Conservation (phyloP, 2,888 invertebrate species). For the Apamea anceps region DNA sequence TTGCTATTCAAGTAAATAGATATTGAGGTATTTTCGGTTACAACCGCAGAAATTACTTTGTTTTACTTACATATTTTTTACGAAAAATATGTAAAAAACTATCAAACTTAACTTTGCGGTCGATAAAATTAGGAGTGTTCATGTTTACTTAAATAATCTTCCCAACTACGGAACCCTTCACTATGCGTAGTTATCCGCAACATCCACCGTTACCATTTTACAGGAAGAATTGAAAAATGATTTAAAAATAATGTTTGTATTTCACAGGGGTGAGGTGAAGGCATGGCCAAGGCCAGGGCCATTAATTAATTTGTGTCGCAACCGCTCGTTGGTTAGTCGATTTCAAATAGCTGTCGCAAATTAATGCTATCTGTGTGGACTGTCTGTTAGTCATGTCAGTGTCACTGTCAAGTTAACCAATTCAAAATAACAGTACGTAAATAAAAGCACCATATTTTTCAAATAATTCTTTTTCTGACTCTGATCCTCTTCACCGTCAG, state of each 20-base stretch:
- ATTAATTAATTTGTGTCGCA: too few relatives aligned
- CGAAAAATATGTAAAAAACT: too few relatives aligned
- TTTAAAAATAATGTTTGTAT: not conserved
- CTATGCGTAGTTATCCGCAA: not conserved
- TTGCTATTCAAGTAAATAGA: too few relatives aligned
- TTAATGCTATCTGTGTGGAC: not conserved
- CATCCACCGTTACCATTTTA: not conserved
- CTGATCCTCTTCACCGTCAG: not conserved
- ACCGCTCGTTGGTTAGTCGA: conserved; percentile 9
- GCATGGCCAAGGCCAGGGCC: not conserved
- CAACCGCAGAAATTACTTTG: too few relatives aligned
- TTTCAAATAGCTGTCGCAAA: not conserved
- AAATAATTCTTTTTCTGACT: not conserved
- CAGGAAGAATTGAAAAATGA: not conserved
- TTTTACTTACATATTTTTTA: too few relatives aligned
- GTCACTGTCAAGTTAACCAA: conserved; percentile 6
- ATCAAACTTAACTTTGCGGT: too few relatives aligned
- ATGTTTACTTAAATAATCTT: too few relatives aligned
- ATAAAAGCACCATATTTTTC: not conserved
- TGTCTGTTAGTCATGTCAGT: not conserved
- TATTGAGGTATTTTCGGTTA: too few relatives aligned
- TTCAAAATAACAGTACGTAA: conserved; percentile 12
- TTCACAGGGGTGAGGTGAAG: not conserved
- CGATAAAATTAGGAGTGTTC: too few relatives aligned
- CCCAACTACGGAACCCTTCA: too few relatives aligned